Conservation (phyloP, 53 echinoderm and acorn worm species). For the Luidia sarsii region DNA sequence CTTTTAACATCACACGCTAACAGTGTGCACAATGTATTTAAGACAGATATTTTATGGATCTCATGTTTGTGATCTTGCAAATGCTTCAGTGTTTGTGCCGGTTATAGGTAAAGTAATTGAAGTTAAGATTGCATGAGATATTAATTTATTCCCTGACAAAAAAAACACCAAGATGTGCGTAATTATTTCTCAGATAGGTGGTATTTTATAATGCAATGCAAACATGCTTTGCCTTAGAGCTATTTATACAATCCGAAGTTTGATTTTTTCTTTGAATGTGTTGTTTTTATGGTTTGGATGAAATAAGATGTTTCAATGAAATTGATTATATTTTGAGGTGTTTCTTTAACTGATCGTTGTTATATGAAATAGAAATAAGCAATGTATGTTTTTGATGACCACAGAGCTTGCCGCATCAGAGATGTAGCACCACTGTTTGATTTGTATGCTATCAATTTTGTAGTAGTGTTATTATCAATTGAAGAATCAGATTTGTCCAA, state of each 20-base stretch:
- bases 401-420: constrained; percentile 39
- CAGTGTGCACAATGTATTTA: no score
- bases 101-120: no score
- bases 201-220: constrained; percentile 32
- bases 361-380: constrained; percentile 28
- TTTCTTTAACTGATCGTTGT: constrained; percentile 18
- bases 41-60: no score
- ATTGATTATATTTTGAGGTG: constrained; percentile 53
- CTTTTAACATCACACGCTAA: no score
- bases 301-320: constrained; percentile 28
- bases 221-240: constrained; percentile 30
- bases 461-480: constrained; percentile 46
- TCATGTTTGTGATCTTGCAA: no score
- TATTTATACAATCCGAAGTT: constrained; percentile 49
- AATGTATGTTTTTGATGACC: constrained; percentile 44
- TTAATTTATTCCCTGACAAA: no score
- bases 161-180: no score
- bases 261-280: no score
- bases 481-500: background rate
- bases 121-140: no score
- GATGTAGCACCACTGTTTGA: constrained; percentile 38
- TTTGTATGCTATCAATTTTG: constrained; percentile 28
- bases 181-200: background rate
- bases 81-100: no score
- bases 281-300: background rate